Base-by-base conservation (phyloP, 2,113 vertebrate genomes). In the Apeltes quadracus region DNA sequence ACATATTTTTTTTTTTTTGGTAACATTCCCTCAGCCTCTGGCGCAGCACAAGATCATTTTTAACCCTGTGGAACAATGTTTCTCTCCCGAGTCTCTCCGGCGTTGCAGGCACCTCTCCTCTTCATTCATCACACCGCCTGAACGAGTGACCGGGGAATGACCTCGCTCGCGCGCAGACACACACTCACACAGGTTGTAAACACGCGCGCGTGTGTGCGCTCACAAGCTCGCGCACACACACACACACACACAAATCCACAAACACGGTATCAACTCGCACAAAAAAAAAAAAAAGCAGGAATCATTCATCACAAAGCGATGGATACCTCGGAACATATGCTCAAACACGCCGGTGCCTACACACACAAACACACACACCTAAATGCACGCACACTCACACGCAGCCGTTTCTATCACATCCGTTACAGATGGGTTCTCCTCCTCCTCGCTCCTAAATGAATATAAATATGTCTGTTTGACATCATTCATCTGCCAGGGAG, bases 391-490 rank as follows among this genome's bases (percentile, higher is more conserved):
- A 81, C 83, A 39, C 82, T 61, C 89, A 67, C 63, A 71, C 79
- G 18, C 68, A 54, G 79, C 78, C 9, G 81, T 51, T 90, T 82
- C 91, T 86, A 91, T 92, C 91, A 90, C 90, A 92, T 90, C 89
- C 79, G 89, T 91, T 91, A 91, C 91, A 92, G 91, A 91, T 91
- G 89, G 88, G 71, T 85, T 91, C 88, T 91, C 89, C 89, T 92
- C 89, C 90, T 91, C 88, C 87, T 89, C 87, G 69, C 78, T 78
- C 87, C 90, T 92, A 92, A 91, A 92, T 92, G 86, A 92, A 91
- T 92, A 92, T 91, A 92, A 91, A 92, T 91, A 91, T 90, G 89
- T 89, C 89, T 88, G 87, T 87, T 91, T 91, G 90, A 91, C 91
- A 92, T 91, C 90, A 91, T 92, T 91, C 91, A 90, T 92, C 90